Evolutionary conservation across 2,113 vertebrate species (phyloP).

Genomic region (Phyllopteryx taeniolatus): DNA sequence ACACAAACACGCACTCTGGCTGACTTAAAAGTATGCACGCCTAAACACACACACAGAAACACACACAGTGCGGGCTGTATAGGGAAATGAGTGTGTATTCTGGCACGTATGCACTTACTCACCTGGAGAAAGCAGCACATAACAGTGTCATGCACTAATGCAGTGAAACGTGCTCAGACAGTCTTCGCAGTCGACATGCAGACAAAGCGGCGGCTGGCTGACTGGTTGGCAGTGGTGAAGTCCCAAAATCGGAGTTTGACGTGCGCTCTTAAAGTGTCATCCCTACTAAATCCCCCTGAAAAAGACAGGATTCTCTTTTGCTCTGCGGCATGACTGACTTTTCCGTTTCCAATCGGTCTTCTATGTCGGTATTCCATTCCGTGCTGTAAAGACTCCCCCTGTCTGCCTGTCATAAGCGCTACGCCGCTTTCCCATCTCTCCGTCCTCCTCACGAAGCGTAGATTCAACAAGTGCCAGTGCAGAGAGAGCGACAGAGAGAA

Average conservation of each 20-base stretch:
- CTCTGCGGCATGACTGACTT: constrained; percentile 45
- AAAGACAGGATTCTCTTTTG: constrained; percentile 31
- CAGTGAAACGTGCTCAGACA: constrained; percentile 30
- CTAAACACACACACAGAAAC: constrained; percentile 27
- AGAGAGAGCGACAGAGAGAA: constrained; percentile 36
- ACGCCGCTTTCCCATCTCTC: constrained; percentile 53
- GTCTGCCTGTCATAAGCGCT: constrained; percentile 67
- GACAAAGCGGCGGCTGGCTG: constrained; percentile 32
- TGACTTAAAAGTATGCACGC: constrained; percentile 51
- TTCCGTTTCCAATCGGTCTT: constrained; percentile 47
- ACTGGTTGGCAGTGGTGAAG: constrained; percentile 52
- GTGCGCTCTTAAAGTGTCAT: constrained; percentile 60
- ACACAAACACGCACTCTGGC: constrained; percentile 44
- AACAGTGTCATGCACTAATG: constrained; percentile 39
- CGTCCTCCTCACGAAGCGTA: constrained; percentile 65
- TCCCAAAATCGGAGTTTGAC: constrained; percentile 49
- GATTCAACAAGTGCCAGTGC: constrained; percentile 77
- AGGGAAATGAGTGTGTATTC: constrained; percentile 56
- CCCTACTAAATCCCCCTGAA: constrained; percentile 32
- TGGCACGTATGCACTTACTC: constrained; percentile 62
- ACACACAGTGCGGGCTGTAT: constrained; percentile 32
- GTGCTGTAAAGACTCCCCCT: constrained; percentile 61
- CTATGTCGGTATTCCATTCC: constrained; percentile 55
- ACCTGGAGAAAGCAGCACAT: constrained; percentile 56
- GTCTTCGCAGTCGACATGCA: constrained; percentile 60